phyloP scores from a whole-genome alignment of 92 coral and sea anemone species.

The Pocillopora meandrina region DNA sequence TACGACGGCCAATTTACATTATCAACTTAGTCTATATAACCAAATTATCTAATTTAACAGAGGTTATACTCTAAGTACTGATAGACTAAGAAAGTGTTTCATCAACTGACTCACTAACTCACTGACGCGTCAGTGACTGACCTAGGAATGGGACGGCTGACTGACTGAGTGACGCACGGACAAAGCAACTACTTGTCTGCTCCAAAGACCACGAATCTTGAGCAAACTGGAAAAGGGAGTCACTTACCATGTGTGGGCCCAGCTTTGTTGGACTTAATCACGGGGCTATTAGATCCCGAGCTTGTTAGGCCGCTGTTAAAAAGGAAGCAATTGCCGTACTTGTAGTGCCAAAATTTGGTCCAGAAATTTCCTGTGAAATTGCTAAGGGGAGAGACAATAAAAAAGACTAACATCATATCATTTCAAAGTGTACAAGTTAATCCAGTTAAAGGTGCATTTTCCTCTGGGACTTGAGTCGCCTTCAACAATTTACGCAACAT shows the following conservation, averaged over 20 bases:
- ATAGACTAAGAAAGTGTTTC: neutral
- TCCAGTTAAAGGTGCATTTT: neutral
- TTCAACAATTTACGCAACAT: too few species aligned
- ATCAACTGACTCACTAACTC: neutral
- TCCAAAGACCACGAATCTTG: too few species aligned
- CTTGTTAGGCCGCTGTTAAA: slow-evolving; percentile 71
- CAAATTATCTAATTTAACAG: too few species aligned
- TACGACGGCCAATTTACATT: too few species aligned
- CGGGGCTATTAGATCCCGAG: slow-evolving; percentile 19
- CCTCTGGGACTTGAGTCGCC: too few species aligned
- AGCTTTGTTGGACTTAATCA: slow-evolving; percentile 72
- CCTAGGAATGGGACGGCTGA: neutral
- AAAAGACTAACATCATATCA: neutral
- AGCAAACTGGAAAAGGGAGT: neutral
- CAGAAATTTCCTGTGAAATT: slow-evolving; percentile 69
- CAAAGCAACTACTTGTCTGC: too few species aligned
- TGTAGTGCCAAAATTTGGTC: slow-evolving; percentile 79
- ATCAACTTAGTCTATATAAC: too few species aligned
- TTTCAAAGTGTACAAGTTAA: neutral
- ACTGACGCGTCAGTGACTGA: neutral
- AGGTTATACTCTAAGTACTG: neutral
- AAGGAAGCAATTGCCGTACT: slow-evolving; percentile 81
- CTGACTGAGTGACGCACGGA: neutral
- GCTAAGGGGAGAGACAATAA: slow-evolving; percentile 10
- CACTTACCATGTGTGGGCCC: slow-evolving; percentile 77